phyloP scores from a whole-genome alignment of 1,140 invertebrate species.

The Drosophila persimilis region DNA sequence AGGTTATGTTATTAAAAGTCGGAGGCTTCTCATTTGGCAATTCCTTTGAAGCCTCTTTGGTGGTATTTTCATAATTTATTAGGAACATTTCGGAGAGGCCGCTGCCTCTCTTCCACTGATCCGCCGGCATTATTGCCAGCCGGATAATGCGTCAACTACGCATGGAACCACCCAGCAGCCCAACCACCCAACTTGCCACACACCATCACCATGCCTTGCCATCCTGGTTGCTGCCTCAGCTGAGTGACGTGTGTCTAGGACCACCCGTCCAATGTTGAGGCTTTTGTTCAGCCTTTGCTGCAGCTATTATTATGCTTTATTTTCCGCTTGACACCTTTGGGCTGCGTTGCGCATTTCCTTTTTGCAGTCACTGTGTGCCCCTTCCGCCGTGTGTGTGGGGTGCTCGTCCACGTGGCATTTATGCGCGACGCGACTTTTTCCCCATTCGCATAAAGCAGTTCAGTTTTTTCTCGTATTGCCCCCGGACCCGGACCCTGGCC shows the following conservation, averaged over 20 bases:
- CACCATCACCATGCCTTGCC: too few relatives aligned
- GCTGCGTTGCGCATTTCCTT: constrained; percentile 77
- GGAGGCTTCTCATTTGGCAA: constrained; percentile 41
- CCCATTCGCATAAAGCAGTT: constrained; percentile 37
- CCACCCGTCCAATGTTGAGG: not conserved
- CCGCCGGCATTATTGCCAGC: constrained; percentile 16
- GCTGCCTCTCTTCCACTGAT: constrained; percentile 1
- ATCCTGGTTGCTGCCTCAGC: not conserved
- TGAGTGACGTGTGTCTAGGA: constrained; percentile 35
- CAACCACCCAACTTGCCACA: too few relatives aligned
- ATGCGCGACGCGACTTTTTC: constrained; percentile 31
- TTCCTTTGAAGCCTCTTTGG: constrained; percentile 48
- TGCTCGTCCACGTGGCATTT: constrained; percentile 44
- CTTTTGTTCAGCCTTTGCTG: constrained; percentile 44
- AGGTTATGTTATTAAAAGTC: constrained; percentile 9
- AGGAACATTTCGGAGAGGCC: constrained; percentile 23
- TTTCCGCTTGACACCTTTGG: constrained; percentile 79
- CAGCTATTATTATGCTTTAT: constrained; percentile 72
- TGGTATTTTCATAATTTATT: constrained; percentile 62
- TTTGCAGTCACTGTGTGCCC: constrained; percentile 42
- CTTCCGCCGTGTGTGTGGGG: constrained; percentile 1
- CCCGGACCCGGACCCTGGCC: constrained; percentile 36
- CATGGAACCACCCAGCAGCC: not conserved
- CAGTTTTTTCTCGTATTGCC: constrained; percentile 20
- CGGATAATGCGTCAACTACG: constrained; percentile 36